Conservation (phyloP, 2,113 vertebrate genomes). For the Accipiter cooperii region DNA sequence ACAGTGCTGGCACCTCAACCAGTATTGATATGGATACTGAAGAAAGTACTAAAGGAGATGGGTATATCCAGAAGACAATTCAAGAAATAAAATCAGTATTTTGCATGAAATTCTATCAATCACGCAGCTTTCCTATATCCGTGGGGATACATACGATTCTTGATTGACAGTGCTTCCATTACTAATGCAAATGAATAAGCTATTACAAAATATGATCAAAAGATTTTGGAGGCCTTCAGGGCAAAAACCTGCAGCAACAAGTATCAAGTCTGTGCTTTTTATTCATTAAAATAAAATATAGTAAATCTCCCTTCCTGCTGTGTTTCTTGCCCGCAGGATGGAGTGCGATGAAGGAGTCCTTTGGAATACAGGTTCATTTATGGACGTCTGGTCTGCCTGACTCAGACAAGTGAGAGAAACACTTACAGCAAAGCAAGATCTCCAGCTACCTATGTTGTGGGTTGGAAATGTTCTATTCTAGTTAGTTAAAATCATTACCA, state of each 20-base stretch:
- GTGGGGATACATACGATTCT: neutral
- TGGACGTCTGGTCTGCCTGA: neutral
- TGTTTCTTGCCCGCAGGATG: conserved; percentile 30
- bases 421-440: neutral
- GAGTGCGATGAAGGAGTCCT: neutral
- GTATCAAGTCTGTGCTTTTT: neutral
- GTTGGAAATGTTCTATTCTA: neutral
- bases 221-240: neutral
- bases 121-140: neutral
- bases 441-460: neutral
- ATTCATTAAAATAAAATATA: conserved; percentile 2
- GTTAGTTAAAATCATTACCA: neutral
- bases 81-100: neutral
- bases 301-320: neutral
- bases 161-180: neutral
- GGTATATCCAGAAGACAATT: neutral
- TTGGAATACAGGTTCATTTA: conserved; percentile 25
- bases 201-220: neutral
- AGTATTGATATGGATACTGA: neutral
- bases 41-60: neutral
- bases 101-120: neutral
- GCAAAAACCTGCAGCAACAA: neutral
- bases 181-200: neutral
- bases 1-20: fast-evolving
- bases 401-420: conserved; percentile 1